Conservation (phyloP, 2,113 vertebrate species). For the Zapus hudsonius region DNA sequence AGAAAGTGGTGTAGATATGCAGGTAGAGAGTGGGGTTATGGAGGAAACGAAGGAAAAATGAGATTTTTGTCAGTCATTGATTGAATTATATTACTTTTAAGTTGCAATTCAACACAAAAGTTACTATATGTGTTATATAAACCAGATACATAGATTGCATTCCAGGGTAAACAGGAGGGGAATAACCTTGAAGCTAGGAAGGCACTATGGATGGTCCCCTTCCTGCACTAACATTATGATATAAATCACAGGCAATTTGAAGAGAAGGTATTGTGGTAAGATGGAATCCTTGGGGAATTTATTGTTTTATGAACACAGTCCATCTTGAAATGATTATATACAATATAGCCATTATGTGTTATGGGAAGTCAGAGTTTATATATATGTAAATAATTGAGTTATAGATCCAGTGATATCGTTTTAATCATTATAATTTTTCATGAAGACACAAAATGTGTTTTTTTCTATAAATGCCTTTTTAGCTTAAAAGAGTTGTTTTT, state of each 20-base stretch:
- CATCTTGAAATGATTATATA: not conserved
- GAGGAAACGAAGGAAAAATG: not conserved
- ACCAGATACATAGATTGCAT: not conserved
- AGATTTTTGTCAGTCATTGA: not conserved
- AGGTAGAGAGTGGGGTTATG: not conserved
- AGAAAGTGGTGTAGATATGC: not conserved
- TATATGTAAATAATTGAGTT: not conserved
- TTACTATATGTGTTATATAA: not conserved
- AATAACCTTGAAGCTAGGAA: not conserved
- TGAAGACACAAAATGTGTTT: not conserved
- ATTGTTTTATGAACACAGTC: not conserved
- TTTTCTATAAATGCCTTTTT: not conserved
- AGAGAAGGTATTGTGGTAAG: not conserved
- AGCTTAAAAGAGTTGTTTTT: too few relatives aligned
- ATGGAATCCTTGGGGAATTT: not conserved
- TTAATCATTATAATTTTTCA: not conserved
- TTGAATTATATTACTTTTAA: slow-evolving; percentile 8
- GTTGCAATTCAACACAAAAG: not conserved
- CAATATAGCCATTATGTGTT: not conserved
- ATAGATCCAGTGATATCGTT: not conserved
- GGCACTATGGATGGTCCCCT: not conserved
- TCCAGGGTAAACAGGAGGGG: not conserved
- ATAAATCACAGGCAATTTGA: not conserved
- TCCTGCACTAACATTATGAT: not conserved
- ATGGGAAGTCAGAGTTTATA: not conserved